Percentiles rank a stretch among this genome's conserved stretches.
phyloP scores from a whole-genome alignment of 2,888 invertebrate genomes.

The Drosophila recens region DNA sequence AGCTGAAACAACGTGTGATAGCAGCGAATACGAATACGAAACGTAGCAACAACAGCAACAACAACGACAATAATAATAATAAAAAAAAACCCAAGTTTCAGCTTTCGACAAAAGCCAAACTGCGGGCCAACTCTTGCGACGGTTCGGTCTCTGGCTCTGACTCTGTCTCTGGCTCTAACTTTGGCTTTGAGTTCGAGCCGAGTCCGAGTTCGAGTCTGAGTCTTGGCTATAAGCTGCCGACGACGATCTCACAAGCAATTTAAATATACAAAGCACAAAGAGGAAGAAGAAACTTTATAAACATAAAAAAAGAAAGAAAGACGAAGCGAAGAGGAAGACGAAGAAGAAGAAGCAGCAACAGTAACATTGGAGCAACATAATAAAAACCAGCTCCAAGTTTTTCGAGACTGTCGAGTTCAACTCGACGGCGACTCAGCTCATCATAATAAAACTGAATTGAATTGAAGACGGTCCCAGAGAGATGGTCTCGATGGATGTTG shows the following conservation, averaged over 20 bases:
- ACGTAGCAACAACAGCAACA: slow-evolving; percentile 39
- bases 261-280: slow-evolving; percentile 75
- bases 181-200: slow-evolving; percentile 23
- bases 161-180: slow-evolving; percentile 11
- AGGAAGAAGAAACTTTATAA: slow-evolving; percentile 77
- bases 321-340: slow-evolving; percentile 22
- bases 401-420: slow-evolving; percentile 60
- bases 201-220: slow-evolving; percentile 1
- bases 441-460: slow-evolving; percentile 81
- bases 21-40: slow-evolving; percentile 55
- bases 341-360: slow-evolving; percentile 19
- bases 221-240: slow-evolving; percentile 49
- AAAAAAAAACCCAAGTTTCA: slow-evolving; percentile 72
- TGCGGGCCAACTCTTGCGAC: slow-evolving; percentile 37
- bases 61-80: slow-evolving; percentile 25
- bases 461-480: slow-evolving; percentile 45
- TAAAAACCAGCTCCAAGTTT: slow-evolving; percentile 62
- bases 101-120: slow-evolving; percentile 70
- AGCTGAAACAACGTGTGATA: slow-evolving; percentile 69
- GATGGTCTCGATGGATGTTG: slow-evolving; percentile 18
- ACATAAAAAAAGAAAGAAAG: slow-evolving; percentile 62
- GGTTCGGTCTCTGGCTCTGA: slow-evolving; percentile 21
- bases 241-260: slow-evolving; percentile 77
- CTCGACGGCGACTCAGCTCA: slow-evolving; percentile 63
- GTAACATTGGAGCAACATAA: slow-evolving; percentile 59